phyloP scores from a whole-genome alignment of 2,888 invertebrate genomes.

The Sarcophaga carnaria region DNA sequence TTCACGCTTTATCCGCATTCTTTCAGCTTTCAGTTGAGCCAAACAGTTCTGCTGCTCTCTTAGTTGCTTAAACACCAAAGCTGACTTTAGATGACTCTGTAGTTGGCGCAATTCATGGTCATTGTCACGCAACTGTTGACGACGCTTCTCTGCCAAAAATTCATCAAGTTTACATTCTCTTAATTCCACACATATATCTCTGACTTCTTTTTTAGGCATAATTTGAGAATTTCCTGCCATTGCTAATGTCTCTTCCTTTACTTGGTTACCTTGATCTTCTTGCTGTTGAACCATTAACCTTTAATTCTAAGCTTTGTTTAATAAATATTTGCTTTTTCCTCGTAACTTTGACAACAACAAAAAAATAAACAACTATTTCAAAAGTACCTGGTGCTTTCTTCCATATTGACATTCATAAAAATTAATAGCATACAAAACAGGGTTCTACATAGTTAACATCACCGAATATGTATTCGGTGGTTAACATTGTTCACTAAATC shows the following conservation, averaged over 20 bases:
- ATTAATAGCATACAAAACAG: no score
- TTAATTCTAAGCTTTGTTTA: not conserved
- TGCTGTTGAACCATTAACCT: conserved; percentile 1
- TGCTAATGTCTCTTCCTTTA: conserved; percentile 54
- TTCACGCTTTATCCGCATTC: conserved; percentile 48
- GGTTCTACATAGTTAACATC: no score
- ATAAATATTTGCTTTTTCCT: not conserved
- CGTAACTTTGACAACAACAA: conserved; percentile 10
- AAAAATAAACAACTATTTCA: conserved; percentile 12
- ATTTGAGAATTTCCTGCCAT: conserved; percentile 65
- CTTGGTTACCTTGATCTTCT: conserved; percentile 34
- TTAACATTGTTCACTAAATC: no score
- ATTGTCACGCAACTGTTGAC: conserved; percentile 70
- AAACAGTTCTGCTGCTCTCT: conserved; percentile 60
- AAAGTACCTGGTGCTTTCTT: conserved; percentile 4
- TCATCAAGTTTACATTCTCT: conserved; percentile 60
- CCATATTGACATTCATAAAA: no score
- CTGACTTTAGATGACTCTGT: conserved; percentile 67
- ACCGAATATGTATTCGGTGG: no score
- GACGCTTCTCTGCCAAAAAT: conserved; percentile 63
- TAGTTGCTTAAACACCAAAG: conserved; percentile 64
- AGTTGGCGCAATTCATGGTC: conserved; percentile 69
- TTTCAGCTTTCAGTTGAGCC: conserved; percentile 43
- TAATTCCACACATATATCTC: conserved; percentile 65
- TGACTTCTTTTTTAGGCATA: conserved; percentile 48